Evolutionary conservation across 2,113 vertebrate genomes (phyloP).

Genomic region (Aix galericulata): DNA sequence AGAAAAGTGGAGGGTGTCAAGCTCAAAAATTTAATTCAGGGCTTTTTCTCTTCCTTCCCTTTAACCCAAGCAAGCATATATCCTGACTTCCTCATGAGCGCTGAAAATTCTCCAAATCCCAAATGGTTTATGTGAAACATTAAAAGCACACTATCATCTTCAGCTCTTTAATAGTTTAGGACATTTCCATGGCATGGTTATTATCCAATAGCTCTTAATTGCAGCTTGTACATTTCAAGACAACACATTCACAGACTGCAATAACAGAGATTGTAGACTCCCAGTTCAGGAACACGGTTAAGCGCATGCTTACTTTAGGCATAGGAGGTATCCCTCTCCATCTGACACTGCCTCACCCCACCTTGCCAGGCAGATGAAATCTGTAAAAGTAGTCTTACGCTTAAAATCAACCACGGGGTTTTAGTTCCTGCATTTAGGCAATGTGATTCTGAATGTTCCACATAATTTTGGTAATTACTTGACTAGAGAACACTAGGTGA

Average conservation of each 20-base stretch:
- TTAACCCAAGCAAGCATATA: conserved; percentile 76
- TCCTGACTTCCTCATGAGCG: conserved; percentile 64
- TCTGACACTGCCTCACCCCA: neutral
- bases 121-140: conserved; percentile 75
- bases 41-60: conserved; percentile 68
- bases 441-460: neutral
- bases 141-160: conserved; percentile 77
- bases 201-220: conserved; percentile 79
- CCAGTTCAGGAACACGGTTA: neutral
- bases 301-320: neutral
- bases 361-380: neutral
- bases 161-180: conserved; percentile 77
- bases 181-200: conserved; percentile 77
- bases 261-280: conserved; percentile 43
- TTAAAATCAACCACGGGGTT: neutral
- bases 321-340: neutral
- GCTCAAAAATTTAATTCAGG: conserved; percentile 76
- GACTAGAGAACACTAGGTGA: neutral
- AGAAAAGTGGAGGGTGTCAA: conserved; percentile 51
- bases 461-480: neutral
- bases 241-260: conserved; percentile 55
- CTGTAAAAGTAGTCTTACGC: neutral
- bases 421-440: neutral
- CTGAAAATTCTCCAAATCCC: conserved; percentile 80
- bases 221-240: conserved; percentile 69